These are phyloP conservation scores for Rhea americana DNA, from an alignment of 2,113 vertebrate species.

Conservation along the genomic window DNA sequence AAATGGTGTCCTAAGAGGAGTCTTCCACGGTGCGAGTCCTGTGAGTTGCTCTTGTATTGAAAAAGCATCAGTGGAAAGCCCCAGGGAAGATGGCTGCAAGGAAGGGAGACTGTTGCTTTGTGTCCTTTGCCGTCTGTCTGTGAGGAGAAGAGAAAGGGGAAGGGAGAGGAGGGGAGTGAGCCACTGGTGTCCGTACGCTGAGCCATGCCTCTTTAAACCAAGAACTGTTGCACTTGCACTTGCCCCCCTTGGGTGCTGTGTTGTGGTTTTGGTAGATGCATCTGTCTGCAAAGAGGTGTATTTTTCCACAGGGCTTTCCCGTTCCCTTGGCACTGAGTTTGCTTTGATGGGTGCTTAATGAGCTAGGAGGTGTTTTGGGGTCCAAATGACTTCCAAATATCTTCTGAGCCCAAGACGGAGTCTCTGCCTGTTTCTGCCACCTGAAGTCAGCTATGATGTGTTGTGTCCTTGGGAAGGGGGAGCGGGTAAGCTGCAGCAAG, in stretches of 20 bases:
- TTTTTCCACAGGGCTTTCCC: too few relatives aligned
- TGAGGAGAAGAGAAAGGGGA: background rate
- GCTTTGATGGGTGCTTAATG: too few relatives aligned
- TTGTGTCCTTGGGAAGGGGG: background rate
- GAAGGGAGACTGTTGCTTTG: background rate
- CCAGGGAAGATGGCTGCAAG: background rate
- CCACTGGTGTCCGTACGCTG: background rate
- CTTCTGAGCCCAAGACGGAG: background rate
- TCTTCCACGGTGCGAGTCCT: too few relatives aligned
- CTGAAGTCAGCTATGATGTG: background rate
- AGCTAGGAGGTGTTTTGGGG: too few relatives aligned
- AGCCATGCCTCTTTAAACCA: background rate
- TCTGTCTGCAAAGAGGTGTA: too few relatives aligned
- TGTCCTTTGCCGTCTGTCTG: background rate
- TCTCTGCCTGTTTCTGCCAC: background rate
- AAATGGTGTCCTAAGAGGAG: too few relatives aligned
- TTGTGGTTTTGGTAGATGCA: background rate
- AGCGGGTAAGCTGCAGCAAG: background rate
- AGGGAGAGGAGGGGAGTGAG: background rate
- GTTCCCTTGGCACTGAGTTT: background rate
- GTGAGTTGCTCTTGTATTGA: too few relatives aligned
- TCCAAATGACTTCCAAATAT: too few relatives aligned
- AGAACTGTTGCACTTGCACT: background rate
- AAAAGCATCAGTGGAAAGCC: background rate
- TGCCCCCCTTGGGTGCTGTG: accelerated